Evolutionary conservation across 2,797 vertebrate species (phyloP).

Genomic region (Danio choprae): DNA sequence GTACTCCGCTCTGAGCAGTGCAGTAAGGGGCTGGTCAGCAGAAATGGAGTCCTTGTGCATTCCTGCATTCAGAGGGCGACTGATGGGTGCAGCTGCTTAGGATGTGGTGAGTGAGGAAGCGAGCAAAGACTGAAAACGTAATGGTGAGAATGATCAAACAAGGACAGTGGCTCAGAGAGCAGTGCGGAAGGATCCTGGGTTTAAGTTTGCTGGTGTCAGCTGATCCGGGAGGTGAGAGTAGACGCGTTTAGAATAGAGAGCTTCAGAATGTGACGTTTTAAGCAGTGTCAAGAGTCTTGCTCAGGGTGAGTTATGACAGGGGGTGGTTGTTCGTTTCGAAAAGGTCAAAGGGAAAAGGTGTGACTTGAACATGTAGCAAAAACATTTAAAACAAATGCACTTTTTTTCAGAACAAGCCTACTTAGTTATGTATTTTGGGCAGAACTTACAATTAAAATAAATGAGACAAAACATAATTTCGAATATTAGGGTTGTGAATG

Average conservation of each 20-base stretch:
- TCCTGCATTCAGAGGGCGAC: slow-evolving; percentile 65
- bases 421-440: too few species aligned
- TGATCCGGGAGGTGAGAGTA: neutral
- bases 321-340: neutral
- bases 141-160: slow-evolving; percentile 41
- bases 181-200: neutral
- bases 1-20: neutral
- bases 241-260: slow-evolving; percentile 26
- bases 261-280: slow-evolving; percentile 19
- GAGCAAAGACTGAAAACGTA: slow-evolving; percentile 27
- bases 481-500: too few species aligned
- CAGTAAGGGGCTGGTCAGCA: slow-evolving; percentile 19
- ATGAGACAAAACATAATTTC: too few species aligned
- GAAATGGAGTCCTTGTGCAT: slow-evolving; percentile 70
- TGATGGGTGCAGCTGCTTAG: slow-evolving; percentile 52
- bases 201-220: slow-evolving; percentile 16
- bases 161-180: slow-evolving; percentile 22
- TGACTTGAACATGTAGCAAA: neutral
- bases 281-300: neutral
- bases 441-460: too few species aligned
- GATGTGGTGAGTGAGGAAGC: slow-evolving; percentile 19
- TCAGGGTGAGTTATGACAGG: neutral
- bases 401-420: too few species aligned
- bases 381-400: neutral
- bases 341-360: neutral